phyloP scores from a whole-genome alignment of 2,113 vertebrate species.

The Chionis minor region DNA sequence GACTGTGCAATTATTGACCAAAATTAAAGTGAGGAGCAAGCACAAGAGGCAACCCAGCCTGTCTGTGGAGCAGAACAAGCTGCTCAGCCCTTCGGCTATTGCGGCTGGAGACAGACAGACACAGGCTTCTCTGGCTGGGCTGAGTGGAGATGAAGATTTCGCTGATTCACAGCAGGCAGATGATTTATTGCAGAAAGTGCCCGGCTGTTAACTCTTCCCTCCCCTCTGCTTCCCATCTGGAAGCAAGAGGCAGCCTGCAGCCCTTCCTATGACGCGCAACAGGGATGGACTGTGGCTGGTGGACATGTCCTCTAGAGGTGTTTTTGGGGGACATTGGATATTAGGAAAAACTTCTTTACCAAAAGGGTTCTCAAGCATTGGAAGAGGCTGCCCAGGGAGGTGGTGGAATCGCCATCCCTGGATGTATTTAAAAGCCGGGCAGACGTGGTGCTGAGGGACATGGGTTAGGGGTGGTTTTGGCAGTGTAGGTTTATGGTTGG shows the following conservation, averaged over 20 bases:
- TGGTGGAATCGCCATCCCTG: too few species aligned
- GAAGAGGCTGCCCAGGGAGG: too few species aligned
- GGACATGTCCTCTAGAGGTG: not conserved
- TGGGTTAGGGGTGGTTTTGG: too few species aligned
- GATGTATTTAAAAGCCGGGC: too few species aligned
- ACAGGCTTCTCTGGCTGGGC: not conserved
- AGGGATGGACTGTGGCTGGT: not conserved
- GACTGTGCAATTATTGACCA: not conserved
- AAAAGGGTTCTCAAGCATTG: too few species aligned
- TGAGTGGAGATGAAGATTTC: not conserved
- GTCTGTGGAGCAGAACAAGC: not conserved
- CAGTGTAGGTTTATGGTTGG: too few species aligned
- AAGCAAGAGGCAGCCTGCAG: not conserved
- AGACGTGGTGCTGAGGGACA: too few species aligned
- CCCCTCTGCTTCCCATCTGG: accelerated
- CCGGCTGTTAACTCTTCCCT: not conserved
- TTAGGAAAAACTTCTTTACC: too few species aligned
- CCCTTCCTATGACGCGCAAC: not conserved
- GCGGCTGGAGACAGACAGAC: not conserved
- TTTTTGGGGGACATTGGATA: not conserved
- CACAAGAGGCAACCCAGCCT: not conserved
- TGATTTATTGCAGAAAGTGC: not conserved
- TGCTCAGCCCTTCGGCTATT: not conserved
- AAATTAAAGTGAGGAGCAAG: not conserved
- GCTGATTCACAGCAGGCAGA: not conserved